Percentiles rank a stretch among this genome's conserved stretches.
These are phyloP conservation scores for Stomorhina lunata DNA, from an alignment of 2,888 invertebrate species.

Conservation along the genomic window DNA sequence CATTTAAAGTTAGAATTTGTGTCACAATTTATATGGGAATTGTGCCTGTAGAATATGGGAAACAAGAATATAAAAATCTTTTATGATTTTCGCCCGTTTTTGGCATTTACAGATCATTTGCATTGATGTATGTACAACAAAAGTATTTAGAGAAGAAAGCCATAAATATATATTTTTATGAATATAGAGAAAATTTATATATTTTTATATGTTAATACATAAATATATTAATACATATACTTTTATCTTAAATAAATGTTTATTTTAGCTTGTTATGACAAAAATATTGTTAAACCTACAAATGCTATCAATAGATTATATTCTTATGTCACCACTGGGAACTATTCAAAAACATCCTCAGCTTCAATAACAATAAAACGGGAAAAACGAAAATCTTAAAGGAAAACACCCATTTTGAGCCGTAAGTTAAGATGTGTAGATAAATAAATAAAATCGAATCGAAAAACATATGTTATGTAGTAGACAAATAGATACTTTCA, in stretches of 20 bases:
- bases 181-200: too few relatives aligned
- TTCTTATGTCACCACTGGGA: slow-evolving; percentile 77
- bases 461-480: background rate
- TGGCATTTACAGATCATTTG: too few relatives aligned
- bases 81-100: too few relatives aligned
- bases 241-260: background rate
- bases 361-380: slow-evolving; percentile 31
- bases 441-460: slow-evolving; percentile 8
- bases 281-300: slow-evolving; percentile 64
- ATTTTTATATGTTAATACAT: background rate
- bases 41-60: too few relatives aligned
- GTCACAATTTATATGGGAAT: too few relatives aligned
- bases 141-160: too few relatives aligned
- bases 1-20: too few relatives aligned
- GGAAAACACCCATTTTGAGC: slow-evolving; percentile 23
- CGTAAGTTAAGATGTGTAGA: background rate
- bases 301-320: slow-evolving; percentile 78
- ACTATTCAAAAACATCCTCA: background rate
- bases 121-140: too few relatives aligned
- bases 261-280: slow-evolving; percentile 67
- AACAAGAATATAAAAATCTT: too few relatives aligned
- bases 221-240: background rate
- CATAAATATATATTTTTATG: too few relatives aligned
- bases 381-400: slow-evolving; percentile 11
- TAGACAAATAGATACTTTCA: background rate